Percentiles rank a stretch among this genome's conserved stretches.
These are phyloP conservation scores for Coccyzus lansbergi DNA, from an alignment of 2,797 vertebrate species.

Conservation along the genomic window DNA sequence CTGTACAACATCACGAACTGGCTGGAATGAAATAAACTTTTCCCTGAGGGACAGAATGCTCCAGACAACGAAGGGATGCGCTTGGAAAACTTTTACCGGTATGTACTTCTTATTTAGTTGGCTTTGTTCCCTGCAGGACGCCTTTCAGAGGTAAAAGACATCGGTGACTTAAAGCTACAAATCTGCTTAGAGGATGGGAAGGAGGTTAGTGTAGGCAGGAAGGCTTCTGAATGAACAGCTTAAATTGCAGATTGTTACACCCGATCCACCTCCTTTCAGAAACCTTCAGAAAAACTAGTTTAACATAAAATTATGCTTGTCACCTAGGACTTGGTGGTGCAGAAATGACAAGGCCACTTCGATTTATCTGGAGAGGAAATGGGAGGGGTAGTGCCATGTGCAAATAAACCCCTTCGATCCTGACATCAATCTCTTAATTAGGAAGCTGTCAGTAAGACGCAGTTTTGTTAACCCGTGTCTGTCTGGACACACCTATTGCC, in stretches of 20 bases:
- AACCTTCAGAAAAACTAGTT: not conserved
- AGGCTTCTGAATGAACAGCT: not conserved
- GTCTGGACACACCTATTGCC: not conserved
- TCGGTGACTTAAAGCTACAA: slow-evolving; percentile 57
- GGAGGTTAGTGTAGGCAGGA: slow-evolving; percentile 24
- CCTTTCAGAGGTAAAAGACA: slow-evolving; percentile 41
- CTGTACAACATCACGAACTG: not conserved
- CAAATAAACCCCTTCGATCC: slow-evolving; percentile 56
- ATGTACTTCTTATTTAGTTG: slow-evolving; percentile 44
- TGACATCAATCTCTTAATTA: slow-evolving; percentile 59
- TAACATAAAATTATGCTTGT: not conserved
- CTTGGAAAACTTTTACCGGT: slow-evolving; percentile 36
- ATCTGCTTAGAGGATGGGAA: slow-evolving; percentile 58
- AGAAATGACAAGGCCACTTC: not conserved
- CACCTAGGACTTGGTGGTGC: not conserved
- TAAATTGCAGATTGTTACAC: not conserved
- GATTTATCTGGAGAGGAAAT: slow-evolving; percentile 23
- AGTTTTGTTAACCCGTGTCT: not conserved
- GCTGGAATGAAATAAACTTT: slow-evolving; percentile 37
- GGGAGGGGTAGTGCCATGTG: not conserved
- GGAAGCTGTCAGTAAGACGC: slow-evolving; percentile 15
- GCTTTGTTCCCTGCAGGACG: not conserved
- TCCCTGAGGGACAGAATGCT: slow-evolving; percentile 40
- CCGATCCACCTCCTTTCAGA: not conserved
- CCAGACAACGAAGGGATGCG: slow-evolving; percentile 3